Evolutionary conservation across 2,888 invertebrate genomes (phyloP), one percentile per base, ranked within the genome.

Genomic region (Gari tellinella): DNA sequence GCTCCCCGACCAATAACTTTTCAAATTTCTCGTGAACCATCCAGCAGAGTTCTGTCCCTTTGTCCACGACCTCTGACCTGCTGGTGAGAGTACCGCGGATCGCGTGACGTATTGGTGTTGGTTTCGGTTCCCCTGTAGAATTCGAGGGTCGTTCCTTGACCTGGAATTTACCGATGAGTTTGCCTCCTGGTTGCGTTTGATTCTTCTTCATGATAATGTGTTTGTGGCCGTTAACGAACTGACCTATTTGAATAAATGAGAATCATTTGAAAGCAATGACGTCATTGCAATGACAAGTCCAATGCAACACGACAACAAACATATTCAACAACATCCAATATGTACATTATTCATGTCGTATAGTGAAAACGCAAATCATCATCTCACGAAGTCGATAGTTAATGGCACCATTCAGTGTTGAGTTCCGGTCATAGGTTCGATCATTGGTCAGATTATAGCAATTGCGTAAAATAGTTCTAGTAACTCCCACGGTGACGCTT

Each of bases 171-270:
- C 67, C 77, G 40, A 68, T 48, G 1, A 26, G 21, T 40, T 65
- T 43, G 31, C 72, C 77, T 26, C 57, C 43, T 15, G 48, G 17
- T 31, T 65, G 60, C 15, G 43, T 51, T 17, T 53, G 60, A 17
- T 68, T 45, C 25, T 77, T 72, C 23, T 48, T 53, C 41, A 64
- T 46, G 3, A 46, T 37, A 8, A 76, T 56, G 26, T 72, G 76
- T 17, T 68, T 76, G 23, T 67, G 72, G 17, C 76, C 77, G 41
- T 77, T 77, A 0, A 72, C 77, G 41, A 77, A 77, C 43, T 77
- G 77, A 26, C 77, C 77, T 72, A 10, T 31, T 31, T 31, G 49
- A 1, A 56, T 58, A 57, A 25, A 46, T n/a, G n/a, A n/a, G n/a
- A n/a, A n/a, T n/a, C n/a, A n/a, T n/a, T n/a, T n/a, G n/a, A n/a